phyloP scores from a whole-genome alignment of 1,140 invertebrate species.

The Eriocheir sinensis region DNA sequence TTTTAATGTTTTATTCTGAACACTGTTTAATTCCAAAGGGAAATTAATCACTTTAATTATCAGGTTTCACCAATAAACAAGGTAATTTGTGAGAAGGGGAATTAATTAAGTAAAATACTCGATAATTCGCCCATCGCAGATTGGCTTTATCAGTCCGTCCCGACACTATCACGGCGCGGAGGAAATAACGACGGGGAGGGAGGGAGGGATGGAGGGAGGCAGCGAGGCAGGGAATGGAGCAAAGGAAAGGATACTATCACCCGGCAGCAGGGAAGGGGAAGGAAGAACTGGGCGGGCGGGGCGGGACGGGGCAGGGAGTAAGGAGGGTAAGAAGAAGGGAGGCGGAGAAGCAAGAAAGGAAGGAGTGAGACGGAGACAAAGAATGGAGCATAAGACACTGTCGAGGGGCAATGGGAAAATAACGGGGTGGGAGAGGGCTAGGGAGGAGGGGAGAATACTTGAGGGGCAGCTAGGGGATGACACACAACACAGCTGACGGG shows the following conservation, averaged over 20 bases:
- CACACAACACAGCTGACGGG: no score
- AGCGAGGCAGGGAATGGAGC: background rate
- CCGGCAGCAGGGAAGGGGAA: no score
- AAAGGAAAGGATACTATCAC: background rate
- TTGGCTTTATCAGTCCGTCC: background rate
- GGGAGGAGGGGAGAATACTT: background rate
- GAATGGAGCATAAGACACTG: background rate
- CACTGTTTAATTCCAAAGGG: background rate
- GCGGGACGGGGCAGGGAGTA: background rate
- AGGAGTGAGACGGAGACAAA: background rate
- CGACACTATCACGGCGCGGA: background rate
- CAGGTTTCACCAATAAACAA: background rate
- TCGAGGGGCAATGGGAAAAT: no score
- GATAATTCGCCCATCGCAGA: background rate
- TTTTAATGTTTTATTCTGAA: background rate
- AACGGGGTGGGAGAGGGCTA: background rate
- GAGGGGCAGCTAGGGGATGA: no score
- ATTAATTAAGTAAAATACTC: background rate
- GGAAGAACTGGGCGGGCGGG: no score
- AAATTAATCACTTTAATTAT: background rate
- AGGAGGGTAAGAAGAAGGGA: background rate
- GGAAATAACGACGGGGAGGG: background rate
- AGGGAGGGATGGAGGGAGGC: background rate
- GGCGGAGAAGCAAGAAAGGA: background rate
- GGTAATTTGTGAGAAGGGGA: background rate